phyloP scores from a whole-genome alignment of 2,113 vertebrate species.

The Anthoscopus minutus region DNA sequence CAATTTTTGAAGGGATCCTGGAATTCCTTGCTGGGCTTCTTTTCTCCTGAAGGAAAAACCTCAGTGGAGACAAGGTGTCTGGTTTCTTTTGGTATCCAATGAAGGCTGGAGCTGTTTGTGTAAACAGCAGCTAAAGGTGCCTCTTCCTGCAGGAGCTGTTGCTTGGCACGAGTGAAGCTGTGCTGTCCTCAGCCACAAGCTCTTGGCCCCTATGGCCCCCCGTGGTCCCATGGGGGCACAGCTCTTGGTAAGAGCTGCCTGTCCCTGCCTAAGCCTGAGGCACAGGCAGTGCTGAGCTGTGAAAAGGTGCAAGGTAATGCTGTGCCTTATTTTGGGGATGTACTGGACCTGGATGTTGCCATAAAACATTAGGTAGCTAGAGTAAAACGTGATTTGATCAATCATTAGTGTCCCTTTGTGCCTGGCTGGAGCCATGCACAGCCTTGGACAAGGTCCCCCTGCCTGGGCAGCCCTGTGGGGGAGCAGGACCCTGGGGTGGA shows the following conservation, averaged over 20 bases:
- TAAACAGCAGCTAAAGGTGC: background rate
- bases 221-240: fast-evolving
- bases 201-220: background rate
- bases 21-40: background rate
- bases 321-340: fast-evolving
- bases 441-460: background rate
- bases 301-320: background rate
- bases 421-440: background rate
- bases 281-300: background rate
- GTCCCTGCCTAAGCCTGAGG: background rate
- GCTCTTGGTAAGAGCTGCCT: background rate
- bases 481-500: fast-evolving
- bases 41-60: background rate
- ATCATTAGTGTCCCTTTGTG: background rate
- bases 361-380: background rate
- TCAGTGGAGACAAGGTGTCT: background rate
- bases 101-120: background rate
- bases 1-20: background rate
- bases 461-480: background rate
- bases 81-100: background rate
- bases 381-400: background rate
- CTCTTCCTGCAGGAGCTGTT: background rate
- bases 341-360: background rate
- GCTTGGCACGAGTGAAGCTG: background rate
- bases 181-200: fast-evolving